Evolutionary conservation across 2,888 invertebrate species (phyloP).

Genomic region (Tachina lurida): DNA sequence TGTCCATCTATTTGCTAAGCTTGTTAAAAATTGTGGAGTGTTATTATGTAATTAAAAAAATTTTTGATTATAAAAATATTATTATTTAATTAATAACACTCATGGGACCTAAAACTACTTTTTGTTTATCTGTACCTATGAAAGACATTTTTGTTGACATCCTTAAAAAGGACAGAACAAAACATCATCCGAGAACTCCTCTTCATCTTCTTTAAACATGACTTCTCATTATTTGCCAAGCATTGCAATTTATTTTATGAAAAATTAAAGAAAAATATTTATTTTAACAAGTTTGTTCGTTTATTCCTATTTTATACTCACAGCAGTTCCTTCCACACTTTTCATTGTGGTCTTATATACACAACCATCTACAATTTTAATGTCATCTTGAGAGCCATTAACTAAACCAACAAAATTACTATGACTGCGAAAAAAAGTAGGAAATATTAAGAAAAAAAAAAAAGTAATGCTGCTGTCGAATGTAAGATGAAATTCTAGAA

Average conservation of each 20-base stretch:
- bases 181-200: no score
- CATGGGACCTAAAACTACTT: no score
- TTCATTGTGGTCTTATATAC: slow-evolving; percentile 11
- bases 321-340: slow-evolving; percentile 15
- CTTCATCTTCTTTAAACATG: not conserved
- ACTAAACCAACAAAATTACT: slow-evolving; percentile 44
- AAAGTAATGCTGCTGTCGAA: not conserved
- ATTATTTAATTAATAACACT: no score
- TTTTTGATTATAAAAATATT: no score
- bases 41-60: no score
- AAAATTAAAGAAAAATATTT: slow-evolving; percentile 58
- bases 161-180: no score
- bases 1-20: no score
- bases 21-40: no score
- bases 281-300: slow-evolving; percentile 43
- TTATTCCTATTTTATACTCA: not conserved
- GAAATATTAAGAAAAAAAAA: not conserved
- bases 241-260: slow-evolving; percentile 24
- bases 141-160: no score
- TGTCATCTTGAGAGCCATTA: slow-evolving; percentile 69
- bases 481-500: slow-evolving; percentile 11
- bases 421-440: not conserved
- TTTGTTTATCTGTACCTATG: no score
- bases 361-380: slow-evolving; percentile 63
- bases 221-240: slow-evolving; percentile 24